A percentile compares a stretch with the other conserved stretches of the same genome.
phyloP scores from a whole-genome alignment of 2,797 vertebrate genomes.

The Etheostoma perlongum region DNA sequence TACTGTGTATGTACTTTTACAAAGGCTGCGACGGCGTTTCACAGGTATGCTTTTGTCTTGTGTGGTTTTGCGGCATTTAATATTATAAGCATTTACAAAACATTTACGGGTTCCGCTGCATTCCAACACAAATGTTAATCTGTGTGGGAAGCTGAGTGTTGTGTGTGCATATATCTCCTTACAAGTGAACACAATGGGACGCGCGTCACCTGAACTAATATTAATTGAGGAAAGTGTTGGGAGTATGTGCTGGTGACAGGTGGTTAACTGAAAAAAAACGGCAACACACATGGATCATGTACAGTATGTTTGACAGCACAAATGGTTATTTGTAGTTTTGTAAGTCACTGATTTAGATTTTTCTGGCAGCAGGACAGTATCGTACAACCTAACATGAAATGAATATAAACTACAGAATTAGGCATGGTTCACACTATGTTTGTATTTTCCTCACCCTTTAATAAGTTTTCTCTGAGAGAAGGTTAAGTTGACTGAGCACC shows the following conservation, averaged over 20 bases:
- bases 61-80: conserved; percentile 56
- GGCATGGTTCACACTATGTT: neutral
- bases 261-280: neutral
- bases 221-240: conserved; percentile 6
- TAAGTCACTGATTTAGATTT: neutral
- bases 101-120: conserved; percentile 29
- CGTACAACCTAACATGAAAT: neutral
- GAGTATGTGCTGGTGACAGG: neutral
- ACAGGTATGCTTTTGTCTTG: conserved; percentile 39
- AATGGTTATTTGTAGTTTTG: neutral
- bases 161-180: neutral
- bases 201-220: neutral
- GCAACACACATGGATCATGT: conserved; percentile 1
- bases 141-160: conserved; percentile 16
- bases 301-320: neutral
- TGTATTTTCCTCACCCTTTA: neutral
- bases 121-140: conserved; percentile 30
- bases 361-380: neutral
- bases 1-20: conserved; percentile 11
- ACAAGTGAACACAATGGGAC: neutral
- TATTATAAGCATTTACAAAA: conserved; percentile 50
- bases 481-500: conserved; percentile 17
- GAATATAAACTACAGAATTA: neutral
- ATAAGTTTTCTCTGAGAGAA: neutral
- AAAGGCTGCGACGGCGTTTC: conserved; percentile 38